These are phyloP conservation scores for Arrhamphus sclerolepis DNA, from an alignment of 2,797 vertebrate species.

Conservation along the genomic window DNA sequence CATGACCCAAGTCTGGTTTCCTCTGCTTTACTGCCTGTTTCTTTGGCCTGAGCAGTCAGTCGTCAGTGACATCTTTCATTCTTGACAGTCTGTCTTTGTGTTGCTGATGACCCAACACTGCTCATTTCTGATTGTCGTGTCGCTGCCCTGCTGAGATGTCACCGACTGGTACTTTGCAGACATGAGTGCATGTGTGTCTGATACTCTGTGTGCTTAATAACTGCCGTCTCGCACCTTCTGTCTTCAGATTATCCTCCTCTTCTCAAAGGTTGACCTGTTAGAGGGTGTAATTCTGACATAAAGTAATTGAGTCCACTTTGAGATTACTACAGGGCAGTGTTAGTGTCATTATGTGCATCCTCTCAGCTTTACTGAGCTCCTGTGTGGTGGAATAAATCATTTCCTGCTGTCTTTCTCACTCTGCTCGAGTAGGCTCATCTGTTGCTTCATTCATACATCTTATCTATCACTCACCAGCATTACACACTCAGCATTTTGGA, in stretches of 20 bases:
- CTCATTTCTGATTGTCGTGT: slow-evolving; percentile 36
- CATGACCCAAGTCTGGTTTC: not conserved
- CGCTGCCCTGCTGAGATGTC: slow-evolving; percentile 49
- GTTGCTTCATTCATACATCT: too few species aligned
- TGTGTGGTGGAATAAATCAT: not conserved
- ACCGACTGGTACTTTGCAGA: slow-evolving; percentile 47
- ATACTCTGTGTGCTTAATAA: slow-evolving; percentile 25
- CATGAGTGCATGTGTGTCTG: slow-evolving; percentile 13
- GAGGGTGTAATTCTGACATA: slow-evolving; percentile 22
- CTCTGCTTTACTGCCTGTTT: slow-evolving; percentile 4
- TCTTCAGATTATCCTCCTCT: slow-evolving; percentile 47
- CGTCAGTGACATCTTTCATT: slow-evolving; percentile 23
- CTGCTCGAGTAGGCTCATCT: too few species aligned
- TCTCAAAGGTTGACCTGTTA: slow-evolving; percentile 41
- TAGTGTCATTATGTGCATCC: too few species aligned
- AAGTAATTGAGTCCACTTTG: not conserved
- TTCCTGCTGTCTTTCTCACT: not conserved
- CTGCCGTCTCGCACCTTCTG: slow-evolving; percentile 32
- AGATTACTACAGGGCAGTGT: slow-evolving; percentile 14
- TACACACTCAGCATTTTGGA: too few species aligned
- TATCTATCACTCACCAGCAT: too few species aligned
- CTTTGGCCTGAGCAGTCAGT: not conserved
- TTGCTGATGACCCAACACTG: slow-evolving; percentile 4
- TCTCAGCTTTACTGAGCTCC: too few species aligned
- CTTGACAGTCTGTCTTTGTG: slow-evolving; percentile 49